These are phyloP conservation scores for Remorina albescens DNA, from an alignment of 2,797 vertebrate species.

Conservation along the genomic window DNA sequence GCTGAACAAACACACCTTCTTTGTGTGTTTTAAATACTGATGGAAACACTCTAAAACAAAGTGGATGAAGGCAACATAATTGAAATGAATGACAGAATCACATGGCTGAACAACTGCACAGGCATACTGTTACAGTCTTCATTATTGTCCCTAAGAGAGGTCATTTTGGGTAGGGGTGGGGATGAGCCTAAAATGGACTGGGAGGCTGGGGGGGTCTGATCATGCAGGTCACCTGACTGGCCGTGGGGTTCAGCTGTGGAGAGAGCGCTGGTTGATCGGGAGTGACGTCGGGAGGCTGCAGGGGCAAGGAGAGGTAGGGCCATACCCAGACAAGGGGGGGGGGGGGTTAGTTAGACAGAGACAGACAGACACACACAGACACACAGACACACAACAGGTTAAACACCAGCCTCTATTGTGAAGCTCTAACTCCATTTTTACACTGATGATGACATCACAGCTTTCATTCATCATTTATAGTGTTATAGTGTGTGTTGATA, in stretches of 20 bases:
- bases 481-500: no score
- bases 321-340: constrained; percentile 82
- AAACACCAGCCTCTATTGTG: constrained; percentile 26
- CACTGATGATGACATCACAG: no score
- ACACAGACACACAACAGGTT: constrained; percentile 48
- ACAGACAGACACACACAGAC: constrained; percentile 48
- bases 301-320: constrained; percentile 90
- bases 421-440: no score
- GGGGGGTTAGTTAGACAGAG: no score
- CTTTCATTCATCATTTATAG: no score
- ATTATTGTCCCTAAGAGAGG: constrained; percentile 43
- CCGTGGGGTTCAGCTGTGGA: constrained; percentile 96
- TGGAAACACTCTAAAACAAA: not conserved
- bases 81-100: constrained; percentile 19
- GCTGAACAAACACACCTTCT: constrained; percentile 14
- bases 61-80: constrained; percentile 7
- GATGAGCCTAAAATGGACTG: not conserved
- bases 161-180: not conserved
- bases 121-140: constrained; percentile 81
- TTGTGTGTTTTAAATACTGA: constrained; percentile 4
- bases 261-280: constrained; percentile 99
- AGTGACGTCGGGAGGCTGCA: constrained; percentile 98
- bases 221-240: constrained; percentile 99
- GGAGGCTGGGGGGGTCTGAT: constrained; percentile 39
- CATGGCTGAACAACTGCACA: constrained; percentile 46